Conservation (phyloP, 1,140 invertebrate species). For the Oryctes rhinoceros region DNA sequence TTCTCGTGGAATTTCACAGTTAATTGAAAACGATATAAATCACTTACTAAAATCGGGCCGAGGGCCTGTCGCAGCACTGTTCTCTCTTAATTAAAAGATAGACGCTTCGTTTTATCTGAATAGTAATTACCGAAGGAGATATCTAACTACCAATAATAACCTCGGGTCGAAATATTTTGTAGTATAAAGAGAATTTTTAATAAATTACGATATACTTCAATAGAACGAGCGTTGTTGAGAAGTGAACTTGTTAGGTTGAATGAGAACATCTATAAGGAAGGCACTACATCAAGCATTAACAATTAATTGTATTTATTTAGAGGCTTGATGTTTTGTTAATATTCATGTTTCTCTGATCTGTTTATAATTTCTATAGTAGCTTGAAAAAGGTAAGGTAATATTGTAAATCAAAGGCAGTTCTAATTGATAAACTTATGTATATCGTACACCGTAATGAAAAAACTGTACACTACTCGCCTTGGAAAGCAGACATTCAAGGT, state of each 20-base stretch:
- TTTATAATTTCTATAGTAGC: too few relatives aligned
- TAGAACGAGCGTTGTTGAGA: not conserved
- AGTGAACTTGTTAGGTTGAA: not conserved
- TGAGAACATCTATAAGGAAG: not conserved
- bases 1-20: slow-evolving; percentile 20
- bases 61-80: not conserved
- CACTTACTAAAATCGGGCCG: slow-evolving; percentile 17
- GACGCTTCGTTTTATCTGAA: not conserved
- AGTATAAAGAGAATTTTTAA: slow-evolving; percentile 6
- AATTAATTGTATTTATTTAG: slow-evolving; percentile 16
- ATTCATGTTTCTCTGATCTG: too few relatives aligned
- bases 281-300: not conserved
- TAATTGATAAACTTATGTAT: too few relatives aligned
- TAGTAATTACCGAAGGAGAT: slow-evolving; percentile 18
- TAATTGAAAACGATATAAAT: slow-evolving; percentile 34
- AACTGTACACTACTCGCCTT: too few relatives aligned
- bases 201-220: not conserved
- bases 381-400: too few relatives aligned
- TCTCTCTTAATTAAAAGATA: slow-evolving; percentile 31
- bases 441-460: too few relatives aligned
- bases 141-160: not conserved
- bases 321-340: too few relatives aligned
- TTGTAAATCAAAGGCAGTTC: too few relatives aligned
- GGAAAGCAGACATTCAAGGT: too few relatives aligned
- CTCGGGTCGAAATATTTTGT: slow-evolving; percentile 7